phyloP scores from a whole-genome alignment of 2,888 invertebrate species.

The Zhuqinia jingwanae region DNA sequence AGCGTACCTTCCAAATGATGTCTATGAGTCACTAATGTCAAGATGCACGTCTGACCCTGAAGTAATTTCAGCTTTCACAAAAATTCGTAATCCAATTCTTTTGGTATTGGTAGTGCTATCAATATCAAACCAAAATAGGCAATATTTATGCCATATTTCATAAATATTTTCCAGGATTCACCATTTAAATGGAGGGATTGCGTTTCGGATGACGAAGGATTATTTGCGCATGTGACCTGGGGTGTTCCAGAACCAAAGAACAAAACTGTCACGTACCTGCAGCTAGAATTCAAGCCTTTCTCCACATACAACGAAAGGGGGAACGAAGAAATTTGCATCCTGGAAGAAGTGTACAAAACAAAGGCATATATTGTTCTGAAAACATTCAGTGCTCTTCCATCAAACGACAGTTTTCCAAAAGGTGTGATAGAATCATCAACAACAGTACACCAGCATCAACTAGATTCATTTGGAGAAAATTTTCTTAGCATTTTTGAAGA shows the following conservation, averaged over 20 bases:
- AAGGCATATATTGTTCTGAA: conserved; percentile 51
- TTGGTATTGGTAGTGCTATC: too few relatives aligned
- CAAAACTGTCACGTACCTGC: conserved; percentile 53
- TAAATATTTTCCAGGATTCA: background rate
- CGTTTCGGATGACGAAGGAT: conserved; percentile 34
- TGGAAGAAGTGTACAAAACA: conserved; percentile 58
- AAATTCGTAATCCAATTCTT: background rate
- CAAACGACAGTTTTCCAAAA: conserved; percentile 34
- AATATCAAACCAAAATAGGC: background rate
- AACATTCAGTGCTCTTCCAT: conserved; percentile 32
- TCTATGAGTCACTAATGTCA: conserved; percentile 23
- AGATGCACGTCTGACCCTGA: conserved; percentile 10
- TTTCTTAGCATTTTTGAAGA: conserved; percentile 60
- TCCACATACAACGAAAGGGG: conserved; percentile 30
- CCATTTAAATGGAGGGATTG: conserved; percentile 27
- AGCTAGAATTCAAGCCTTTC: conserved; percentile 52
- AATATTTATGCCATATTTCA: too few relatives aligned
- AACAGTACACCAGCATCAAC: conserved; percentile 37
- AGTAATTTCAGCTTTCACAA: too few relatives aligned
- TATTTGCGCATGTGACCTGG: conserved; percentile 45
- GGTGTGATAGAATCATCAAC: conserved; percentile 19
- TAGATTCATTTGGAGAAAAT: conserved; percentile 53
- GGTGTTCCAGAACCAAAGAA: conserved; percentile 46
- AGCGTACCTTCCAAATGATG: conserved; percentile 39
- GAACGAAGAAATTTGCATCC: conserved; percentile 45